Percentiles rank a stretch among this genome's conserved stretches.
Evolutionary conservation across 53 echinoderm and acorn worm species (phyloP).

Genomic region (Patiria pectinifera): DNA sequence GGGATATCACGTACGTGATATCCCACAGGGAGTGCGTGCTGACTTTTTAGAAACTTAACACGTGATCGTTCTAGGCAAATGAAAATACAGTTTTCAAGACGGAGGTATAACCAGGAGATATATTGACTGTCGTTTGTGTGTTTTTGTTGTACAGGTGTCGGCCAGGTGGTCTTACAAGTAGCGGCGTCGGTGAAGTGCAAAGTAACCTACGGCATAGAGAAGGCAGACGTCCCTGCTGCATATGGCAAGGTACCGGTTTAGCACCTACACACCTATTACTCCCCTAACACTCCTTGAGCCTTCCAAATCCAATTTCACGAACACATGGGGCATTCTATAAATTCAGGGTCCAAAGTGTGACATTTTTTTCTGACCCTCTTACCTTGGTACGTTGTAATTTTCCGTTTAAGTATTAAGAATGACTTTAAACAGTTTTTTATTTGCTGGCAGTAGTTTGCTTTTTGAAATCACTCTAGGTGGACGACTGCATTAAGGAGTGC

Average conservation of each 20-base stretch:
- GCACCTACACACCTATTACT: background rate
- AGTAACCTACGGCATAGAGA: constrained; percentile 96
- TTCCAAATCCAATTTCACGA: background rate
- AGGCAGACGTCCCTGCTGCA: constrained; percentile 90
- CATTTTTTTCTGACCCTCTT: background rate
- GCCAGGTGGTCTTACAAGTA: constrained; percentile 95
- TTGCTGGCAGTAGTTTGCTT: too few species aligned
- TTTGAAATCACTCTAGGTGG: background rate
- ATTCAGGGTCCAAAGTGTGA: background rate
- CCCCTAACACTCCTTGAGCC: background rate
- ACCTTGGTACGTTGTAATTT: too few species aligned
- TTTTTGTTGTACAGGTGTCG: constrained; percentile 77
- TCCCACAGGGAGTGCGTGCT: too few species aligned
- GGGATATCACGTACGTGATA: too few species aligned
- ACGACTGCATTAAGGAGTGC: too few species aligned
- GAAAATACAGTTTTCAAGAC: too few species aligned
- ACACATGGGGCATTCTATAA: background rate
- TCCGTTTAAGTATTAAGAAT: too few species aligned
- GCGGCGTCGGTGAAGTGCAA: constrained; percentile 90
- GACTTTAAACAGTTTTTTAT: too few species aligned
- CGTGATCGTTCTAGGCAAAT: too few species aligned
- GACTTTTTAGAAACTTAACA: too few species aligned
- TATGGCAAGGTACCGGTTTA: constrained; percentile 78
- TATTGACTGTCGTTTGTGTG: background rate
- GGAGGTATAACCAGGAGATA: too few species aligned